phyloP scores from a whole-genome alignment of 2,113 vertebrate species.

The Sapayoa aenigma region DNA sequence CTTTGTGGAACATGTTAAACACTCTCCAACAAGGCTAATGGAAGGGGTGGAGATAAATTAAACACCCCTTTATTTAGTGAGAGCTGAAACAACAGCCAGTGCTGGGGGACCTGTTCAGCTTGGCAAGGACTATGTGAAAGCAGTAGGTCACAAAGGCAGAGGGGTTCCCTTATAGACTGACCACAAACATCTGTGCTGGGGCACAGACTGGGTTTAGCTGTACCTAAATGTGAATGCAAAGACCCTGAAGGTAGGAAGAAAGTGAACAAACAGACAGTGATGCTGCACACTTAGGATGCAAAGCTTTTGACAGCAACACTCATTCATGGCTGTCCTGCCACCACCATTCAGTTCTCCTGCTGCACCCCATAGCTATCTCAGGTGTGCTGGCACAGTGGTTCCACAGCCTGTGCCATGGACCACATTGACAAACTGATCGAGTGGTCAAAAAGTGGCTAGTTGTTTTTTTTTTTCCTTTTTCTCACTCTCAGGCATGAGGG shows the following conservation, averaged over 20 bases:
- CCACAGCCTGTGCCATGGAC: not conserved
- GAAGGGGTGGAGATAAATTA: not conserved
- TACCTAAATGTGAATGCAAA: not conserved
- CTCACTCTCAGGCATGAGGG: not conserved
- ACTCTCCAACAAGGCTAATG: not conserved
- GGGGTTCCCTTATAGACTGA: not conserved
- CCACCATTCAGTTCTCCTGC: not conserved
- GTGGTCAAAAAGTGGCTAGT: not conserved
- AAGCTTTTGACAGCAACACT: not conserved
- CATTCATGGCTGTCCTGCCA: not conserved
- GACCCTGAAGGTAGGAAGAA: not conserved
- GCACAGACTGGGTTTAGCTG: not conserved
- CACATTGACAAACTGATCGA: not conserved
- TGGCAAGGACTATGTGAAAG: not conserved
- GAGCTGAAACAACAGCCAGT: not conserved
- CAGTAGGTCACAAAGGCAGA: not conserved
- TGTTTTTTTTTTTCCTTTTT: fast-evolving
- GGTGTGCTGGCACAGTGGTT: not conserved
- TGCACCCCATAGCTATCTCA: not conserved
- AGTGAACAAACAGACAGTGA: not conserved
- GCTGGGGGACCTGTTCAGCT: not conserved
- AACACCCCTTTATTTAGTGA: not conserved
- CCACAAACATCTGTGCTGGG: not conserved
- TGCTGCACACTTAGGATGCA: not conserved
- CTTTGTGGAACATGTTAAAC: not conserved